These are phyloP conservation scores for Perccottus glenii DNA, from an alignment of 2,113 vertebrate genomes.

Conservation along the genomic window DNA sequence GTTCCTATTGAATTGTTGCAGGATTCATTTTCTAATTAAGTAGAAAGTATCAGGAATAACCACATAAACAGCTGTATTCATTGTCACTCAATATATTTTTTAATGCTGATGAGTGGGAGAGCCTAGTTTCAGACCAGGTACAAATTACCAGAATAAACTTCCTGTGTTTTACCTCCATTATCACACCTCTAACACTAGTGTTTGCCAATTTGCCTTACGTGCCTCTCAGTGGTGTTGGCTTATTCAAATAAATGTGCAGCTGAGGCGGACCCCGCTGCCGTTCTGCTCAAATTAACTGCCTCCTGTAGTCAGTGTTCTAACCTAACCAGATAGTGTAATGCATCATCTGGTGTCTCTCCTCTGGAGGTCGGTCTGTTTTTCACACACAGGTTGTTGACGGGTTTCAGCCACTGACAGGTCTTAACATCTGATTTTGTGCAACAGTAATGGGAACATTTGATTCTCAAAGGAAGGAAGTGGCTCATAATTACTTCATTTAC, in stretches of 20 bases:
- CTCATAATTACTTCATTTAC: constrained; percentile 8
- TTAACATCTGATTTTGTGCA: not conserved
- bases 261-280: constrained; percentile 38
- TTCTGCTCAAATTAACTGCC: constrained; percentile 56
- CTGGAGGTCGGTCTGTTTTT: constrained; percentile 29
- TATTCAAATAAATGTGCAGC: constrained; percentile 67
- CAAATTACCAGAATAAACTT: constrained; percentile 66
- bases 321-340: constrained; percentile 61
- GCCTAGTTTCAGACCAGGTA: constrained; percentile 47
- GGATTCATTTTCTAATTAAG: too few relatives aligned
- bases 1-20: too few relatives aligned
- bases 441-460: constrained; percentile 6
- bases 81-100: constrained; percentile 42
- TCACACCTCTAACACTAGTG: constrained; percentile 32
- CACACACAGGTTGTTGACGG: constrained; percentile 16
- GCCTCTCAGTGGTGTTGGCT: constrained; percentile 47
- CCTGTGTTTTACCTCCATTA: constrained; percentile 70
- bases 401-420: not conserved
- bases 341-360: constrained; percentile 32
- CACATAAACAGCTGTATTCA: constrained; percentile 22
- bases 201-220: constrained; percentile 49
- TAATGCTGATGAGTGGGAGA: constrained; percentile 36
- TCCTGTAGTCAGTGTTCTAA: constrained; percentile 48
- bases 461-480: constrained; percentile 4
- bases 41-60: constrained; percentile 25